Percentiles rank a stretch among this genome's conserved stretches.
phyloP scores from a whole-genome alignment of 1,140 invertebrate species.

The Apis laboriosa region DNA sequence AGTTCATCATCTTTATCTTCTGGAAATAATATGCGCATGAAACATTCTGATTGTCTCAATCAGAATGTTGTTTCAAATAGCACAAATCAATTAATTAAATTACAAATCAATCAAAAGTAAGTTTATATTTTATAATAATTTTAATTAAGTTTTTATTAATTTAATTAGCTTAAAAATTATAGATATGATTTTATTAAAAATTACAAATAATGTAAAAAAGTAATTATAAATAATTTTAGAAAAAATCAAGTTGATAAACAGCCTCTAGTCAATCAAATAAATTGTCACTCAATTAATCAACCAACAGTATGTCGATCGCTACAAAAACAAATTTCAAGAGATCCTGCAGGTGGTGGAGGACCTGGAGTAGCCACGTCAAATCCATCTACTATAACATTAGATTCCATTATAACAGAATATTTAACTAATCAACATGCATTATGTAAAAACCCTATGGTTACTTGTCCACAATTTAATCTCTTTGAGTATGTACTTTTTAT shows the following conservation, averaged over 20 bases:
- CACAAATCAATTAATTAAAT: slow-evolving; percentile 75
- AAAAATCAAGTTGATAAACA: slow-evolving; percentile 72
- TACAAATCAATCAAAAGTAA: slow-evolving; percentile 78
- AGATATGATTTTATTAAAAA: not conserved
- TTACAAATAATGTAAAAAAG: not conserved
- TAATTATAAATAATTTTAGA: slow-evolving; percentile 53
- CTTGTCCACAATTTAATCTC: slow-evolving; percentile 94
- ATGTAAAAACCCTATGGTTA: slow-evolving; percentile 95
- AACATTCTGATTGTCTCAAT: slow-evolving; percentile 72
- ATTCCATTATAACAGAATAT: slow-evolving; percentile 97
- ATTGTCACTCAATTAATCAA: slow-evolving; percentile 49
- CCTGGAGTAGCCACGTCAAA: slow-evolving; percentile 72
- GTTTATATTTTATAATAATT: slow-evolving; percentile 9
- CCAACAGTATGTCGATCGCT: slow-evolving; percentile 80
- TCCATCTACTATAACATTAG: slow-evolving; percentile 85
- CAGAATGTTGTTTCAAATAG: slow-evolving; percentile 67
- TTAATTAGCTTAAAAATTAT: slow-evolving; percentile 5
- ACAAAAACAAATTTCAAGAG: slow-evolving; percentile 85
- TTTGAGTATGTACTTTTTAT: slow-evolving; percentile 84
- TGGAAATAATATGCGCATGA: slow-evolving; percentile 70
- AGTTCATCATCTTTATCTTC: slow-evolving; percentile 62
- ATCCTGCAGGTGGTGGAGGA: slow-evolving; percentile 66
- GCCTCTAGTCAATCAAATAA: slow-evolving; percentile 55
- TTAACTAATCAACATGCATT: slow-evolving; percentile 97
- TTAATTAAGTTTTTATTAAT: not conserved